Evolutionary conservation across 1,140 invertebrate genomes (phyloP), one percentile per base, ranked within the genome.

Genomic region (Ditylenchus dipsaci): DNA sequence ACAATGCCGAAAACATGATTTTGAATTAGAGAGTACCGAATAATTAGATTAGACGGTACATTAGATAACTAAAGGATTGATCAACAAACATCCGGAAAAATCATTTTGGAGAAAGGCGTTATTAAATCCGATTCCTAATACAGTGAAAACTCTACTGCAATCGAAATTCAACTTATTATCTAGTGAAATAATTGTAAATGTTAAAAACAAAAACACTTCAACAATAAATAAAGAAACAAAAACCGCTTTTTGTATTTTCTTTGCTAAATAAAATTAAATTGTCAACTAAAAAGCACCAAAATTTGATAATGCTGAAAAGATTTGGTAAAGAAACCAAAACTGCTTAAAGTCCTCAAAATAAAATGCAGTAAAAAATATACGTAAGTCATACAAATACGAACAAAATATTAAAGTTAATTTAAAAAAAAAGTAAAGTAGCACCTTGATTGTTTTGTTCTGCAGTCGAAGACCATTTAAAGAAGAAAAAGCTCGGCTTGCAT

Each of bases 391-490:
- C 19, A 17, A 60, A 72, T 38, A 38, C 33, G 11, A 3, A n/a
- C 23, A 53, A 53, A 53, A 19, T 21, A 53, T 53, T 57, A 26
- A 26, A 26, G 56, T 57, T 15, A 57, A 29, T 57, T 29, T 26
- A 11, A 23, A 26, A 57, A 57, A 26, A 38, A 38, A 38, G 11
- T 38, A 38, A 38, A 38, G 59, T n/a, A 77, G 27, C 56, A 95
- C 95, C 89, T 98, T 98, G 80, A 98, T 97, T 33, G 93, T 97
- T 89, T 98, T 98, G 86, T 97, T 97, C 86, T 97, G 94, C 73
- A 97, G 88, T 77, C 94, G 88, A 68, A 97, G 88, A 74, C 94
- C 94, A 86, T 97, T 97, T 71, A 97, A 87, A 43, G 93, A 94
- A 84, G 91, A 91, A 82, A 97, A 96, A 62, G 95, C 95, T 86